Base-by-base conservation (phyloP, 2,797 vertebrate species). In the Limnodromus scolopaceus region DNA sequence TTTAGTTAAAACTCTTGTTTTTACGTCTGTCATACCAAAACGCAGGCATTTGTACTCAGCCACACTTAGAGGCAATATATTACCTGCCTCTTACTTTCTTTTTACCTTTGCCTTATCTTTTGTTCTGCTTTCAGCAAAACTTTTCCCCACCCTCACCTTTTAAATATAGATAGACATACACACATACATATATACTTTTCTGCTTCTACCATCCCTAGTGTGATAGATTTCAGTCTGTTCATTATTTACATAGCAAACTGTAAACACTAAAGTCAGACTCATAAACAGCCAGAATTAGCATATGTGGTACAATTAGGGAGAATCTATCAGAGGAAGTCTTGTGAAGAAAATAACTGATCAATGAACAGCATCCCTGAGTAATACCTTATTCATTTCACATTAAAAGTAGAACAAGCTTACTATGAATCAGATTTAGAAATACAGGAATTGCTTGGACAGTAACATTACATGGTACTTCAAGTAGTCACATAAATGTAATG, bases 171-270 rank as follows among this genome's bases (percentile, higher is more conserved):
- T 2, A 48, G 2, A 43, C 4, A 38, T 1, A 61, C 5, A 38
- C 9, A 41, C 1, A 57, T 0, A 53, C 1, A 5, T 2, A 39
- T 0, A 38, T 4, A 23, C 30, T 25, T 87, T 72, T 53, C 69
- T 75, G 45, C 16, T 70, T 89, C 57, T 54, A 41, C 23, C 61
- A 20, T 34, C 6, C n/a, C 17, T 38, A 66, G 13, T 13, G 11
- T 13, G 19, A 28, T 11, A 81, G 53, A 78, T 68, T 85, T 69
- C 30, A 84, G 45, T n/a, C 39, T 54, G 32, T 5, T 88, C 25
- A 22, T 38, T 36, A 75, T 39, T 78, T 45, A 72, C 2, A 3
- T 27, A 48, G 20, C 23, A 64, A 91, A 72, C 13, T 49, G 24
- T 32, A 66, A 81, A 78, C 24, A 58, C 18, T 65, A 28, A 70